phyloP scores from a whole-genome alignment of 2,797 vertebrate species.

The Phataginus tricuspis region DNA sequence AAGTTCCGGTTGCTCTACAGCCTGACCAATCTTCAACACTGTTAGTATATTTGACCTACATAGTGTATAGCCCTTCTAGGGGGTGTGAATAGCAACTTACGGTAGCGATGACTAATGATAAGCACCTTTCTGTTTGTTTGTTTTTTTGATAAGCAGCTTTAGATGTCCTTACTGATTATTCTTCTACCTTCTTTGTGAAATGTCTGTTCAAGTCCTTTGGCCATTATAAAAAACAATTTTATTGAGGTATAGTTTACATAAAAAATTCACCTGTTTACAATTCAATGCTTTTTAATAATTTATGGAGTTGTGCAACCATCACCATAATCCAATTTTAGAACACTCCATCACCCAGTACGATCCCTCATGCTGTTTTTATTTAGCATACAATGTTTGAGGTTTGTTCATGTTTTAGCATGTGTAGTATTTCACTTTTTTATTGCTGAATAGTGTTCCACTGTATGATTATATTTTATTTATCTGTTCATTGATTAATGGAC shows the following conservation, averaged over 20 bases:
- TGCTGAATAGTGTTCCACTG: background rate
- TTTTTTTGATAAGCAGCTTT: background rate
- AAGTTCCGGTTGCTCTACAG: background rate
- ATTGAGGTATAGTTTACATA: background rate
- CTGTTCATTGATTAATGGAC: background rate
- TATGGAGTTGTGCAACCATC: background rate
- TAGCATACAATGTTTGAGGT: background rate
- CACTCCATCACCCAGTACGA: background rate
- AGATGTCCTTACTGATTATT: background rate
- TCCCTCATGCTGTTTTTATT: background rate
- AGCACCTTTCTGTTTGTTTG: background rate
- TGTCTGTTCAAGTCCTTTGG: background rate
- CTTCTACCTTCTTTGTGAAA: background rate
- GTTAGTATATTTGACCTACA: background rate
- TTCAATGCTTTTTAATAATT: slow-evolving; percentile 13
- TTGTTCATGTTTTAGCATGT: background rate
- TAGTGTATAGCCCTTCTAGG: background rate
- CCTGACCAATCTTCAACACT: background rate
- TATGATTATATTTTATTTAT: background rate
- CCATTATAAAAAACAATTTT: background rate
- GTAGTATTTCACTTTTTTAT: background rate
- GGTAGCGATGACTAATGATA: background rate
- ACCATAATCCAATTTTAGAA: background rate
- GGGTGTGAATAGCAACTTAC: background rate
- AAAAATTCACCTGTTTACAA: background rate